Percentiles rank a stretch among this genome's conserved stretches.
phyloP scores from a whole-genome alignment of 2,888 invertebrate species.

The Bombyx huttoni region DNA sequence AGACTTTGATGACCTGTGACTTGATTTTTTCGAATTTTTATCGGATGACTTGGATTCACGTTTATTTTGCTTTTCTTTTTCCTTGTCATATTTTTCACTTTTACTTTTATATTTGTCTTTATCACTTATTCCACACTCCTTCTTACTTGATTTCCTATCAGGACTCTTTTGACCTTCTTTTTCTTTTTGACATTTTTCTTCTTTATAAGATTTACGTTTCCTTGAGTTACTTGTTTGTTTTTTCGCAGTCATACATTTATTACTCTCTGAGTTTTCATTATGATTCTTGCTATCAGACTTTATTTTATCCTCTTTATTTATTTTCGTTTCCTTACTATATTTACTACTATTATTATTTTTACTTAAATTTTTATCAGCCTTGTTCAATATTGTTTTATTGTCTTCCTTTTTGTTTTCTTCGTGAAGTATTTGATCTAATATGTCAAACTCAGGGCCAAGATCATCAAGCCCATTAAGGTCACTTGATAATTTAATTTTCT shows the following conservation, averaged over 20 bases:
- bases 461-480: slow-evolving; percentile 61
- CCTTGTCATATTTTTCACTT: slow-evolving; percentile 31
- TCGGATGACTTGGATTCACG: slow-evolving; percentile 25
- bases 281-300: slow-evolving; percentile 9
- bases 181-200: slow-evolving; percentile 25
- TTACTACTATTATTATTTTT: slow-evolving; percentile 15
- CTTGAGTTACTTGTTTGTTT: slow-evolving; percentile 20
- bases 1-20: slow-evolving; percentile 21
- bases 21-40: slow-evolving; percentile 22
- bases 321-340: slow-evolving; percentile 12
- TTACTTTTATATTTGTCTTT: slow-evolving; percentile 21
- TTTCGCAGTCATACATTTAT: slow-evolving; percentile 13
- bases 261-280: slow-evolving; percentile 16
- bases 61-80: slow-evolving; percentile 27
- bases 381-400: slow-evolving; percentile 2
- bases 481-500: slow-evolving; percentile 46
- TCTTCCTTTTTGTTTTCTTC: slow-evolving; percentile 39
- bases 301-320: slow-evolving; percentile 5
- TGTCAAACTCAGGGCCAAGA: slow-evolving; percentile 64
- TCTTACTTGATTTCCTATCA: slow-evolving; percentile 35
- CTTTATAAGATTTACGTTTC: slow-evolving; percentile 26
- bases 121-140: slow-evolving; percentile 31
- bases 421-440: slow-evolving; percentile 63
- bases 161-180: slow-evolving; percentile 29
- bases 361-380: slow-evolving; percentile 1